Conservation (phyloP, 2,888 invertebrate genomes). For the Ariolimax columbianus region DNA sequence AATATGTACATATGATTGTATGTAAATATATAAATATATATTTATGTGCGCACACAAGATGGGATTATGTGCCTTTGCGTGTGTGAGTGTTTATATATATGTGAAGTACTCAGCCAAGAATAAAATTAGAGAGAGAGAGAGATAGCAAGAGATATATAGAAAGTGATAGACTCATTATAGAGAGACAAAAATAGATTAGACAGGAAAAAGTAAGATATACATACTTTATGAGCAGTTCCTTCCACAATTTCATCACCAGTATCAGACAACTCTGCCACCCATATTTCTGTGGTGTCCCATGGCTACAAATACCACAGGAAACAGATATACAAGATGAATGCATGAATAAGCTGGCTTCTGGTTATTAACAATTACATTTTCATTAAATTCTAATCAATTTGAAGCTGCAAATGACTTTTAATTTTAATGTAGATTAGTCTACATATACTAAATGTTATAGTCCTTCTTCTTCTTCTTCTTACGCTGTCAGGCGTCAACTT, state of each 20-base stretch:
- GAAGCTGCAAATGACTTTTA: too few species aligned
- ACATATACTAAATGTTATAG: too few species aligned
- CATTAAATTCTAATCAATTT: too few species aligned
- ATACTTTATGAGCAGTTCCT: constrained; percentile 65
- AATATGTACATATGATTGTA: too few species aligned
- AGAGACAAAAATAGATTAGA: background rate
- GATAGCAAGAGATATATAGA: background rate
- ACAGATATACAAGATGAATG: background rate
- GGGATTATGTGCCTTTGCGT: background rate
- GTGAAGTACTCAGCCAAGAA: background rate
- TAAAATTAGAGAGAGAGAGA: background rate
- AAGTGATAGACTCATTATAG: background rate
- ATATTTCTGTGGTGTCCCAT: constrained; percentile 79
- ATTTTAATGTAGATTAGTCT: too few species aligned
- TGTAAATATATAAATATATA: too few species aligned
- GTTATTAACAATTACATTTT: too few species aligned
- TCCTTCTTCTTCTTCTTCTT: too few species aligned
- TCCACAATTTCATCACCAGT: constrained; percentile 60
- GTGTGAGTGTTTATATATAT: background rate
- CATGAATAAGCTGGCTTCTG: too few species aligned
- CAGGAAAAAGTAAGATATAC: background rate
- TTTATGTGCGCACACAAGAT: too few species aligned
- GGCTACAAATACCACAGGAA: constrained; percentile 68
- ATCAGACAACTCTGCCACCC: constrained; percentile 70
- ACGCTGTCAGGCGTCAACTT: too few species aligned